Evolutionary conservation across 1,140 invertebrate genomes (phyloP).

Genomic region (Drosophila grimshawi): DNA sequence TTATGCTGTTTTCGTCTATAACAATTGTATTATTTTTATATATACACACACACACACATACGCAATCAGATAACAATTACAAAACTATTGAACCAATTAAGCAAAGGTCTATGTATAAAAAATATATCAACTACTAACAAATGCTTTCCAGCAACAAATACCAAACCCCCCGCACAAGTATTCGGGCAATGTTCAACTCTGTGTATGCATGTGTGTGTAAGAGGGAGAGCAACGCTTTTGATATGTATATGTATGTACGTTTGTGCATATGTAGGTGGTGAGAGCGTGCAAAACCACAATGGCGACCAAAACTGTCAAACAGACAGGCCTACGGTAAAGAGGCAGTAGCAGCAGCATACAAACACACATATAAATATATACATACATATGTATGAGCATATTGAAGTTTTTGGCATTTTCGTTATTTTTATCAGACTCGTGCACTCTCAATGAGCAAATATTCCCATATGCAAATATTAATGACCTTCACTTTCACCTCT

Average conservation of each 20-base stretch:
- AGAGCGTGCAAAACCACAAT: conserved; percentile 59
- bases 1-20: conserved; percentile 3
- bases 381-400: conserved; percentile 11
- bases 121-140: conserved; percentile 38
- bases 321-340: conserved; percentile 47
- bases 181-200: conserved; percentile 8
- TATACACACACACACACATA: conserved; percentile 18
- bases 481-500: conserved; percentile 82
- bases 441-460: conserved; percentile 58
- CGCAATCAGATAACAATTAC: conserved; percentile 67
- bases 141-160: conserved; percentile 41
- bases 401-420: conserved; percentile 56
- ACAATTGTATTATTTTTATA: conserved; percentile 26
- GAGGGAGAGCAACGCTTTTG: conserved; percentile 40
- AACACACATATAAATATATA: conserved; percentile 2
- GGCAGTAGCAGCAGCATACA: conserved; percentile 5
- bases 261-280: conserved; percentile 36
- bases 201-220: conserved; percentile 2
- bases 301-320: conserved; percentile 58
- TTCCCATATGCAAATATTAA: conserved; percentile 79
- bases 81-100: conserved; percentile 80
- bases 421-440: conserved; percentile 31
- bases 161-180: conserved; percentile 27
- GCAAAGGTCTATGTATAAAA: conserved; percentile 62
- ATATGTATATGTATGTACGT: not conserved